Base-by-base conservation (phyloP, 2,888 invertebrate genomes). In the Nomada fabriciana region DNA sequence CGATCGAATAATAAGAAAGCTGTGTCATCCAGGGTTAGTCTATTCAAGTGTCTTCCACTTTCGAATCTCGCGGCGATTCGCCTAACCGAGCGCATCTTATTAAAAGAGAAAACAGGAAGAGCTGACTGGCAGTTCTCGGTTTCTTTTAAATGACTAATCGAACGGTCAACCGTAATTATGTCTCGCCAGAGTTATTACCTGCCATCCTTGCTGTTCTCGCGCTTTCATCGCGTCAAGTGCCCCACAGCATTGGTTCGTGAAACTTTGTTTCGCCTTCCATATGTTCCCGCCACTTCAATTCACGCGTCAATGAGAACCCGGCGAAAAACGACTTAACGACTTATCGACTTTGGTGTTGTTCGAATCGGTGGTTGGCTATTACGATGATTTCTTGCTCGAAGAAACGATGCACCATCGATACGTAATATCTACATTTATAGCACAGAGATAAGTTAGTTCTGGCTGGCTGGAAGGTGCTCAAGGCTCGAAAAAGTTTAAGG, bases 121-220 rank as follows among this genome's bases (percentile, higher is more conserved):
- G 42, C 1, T 3, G 18, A 18, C 69, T 20, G 43, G 18, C 77
- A 57, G 52, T 63, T 72, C 70, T 52, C 60, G 65, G 20, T 71
- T 36, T 25, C 36, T 47, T 63, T 57, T 67, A 82, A 83, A 82
- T 77, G 73, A 82, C 83, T 77, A 83, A 83, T 83, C 73, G 68
- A 83, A 65, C 53, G 55, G 82, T 77, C 75, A 25, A 23, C 73
- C 67, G 47, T 77, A 82, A 82, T 83, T 77, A 74, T 69, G 55
- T 60, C 73, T 59, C 42, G 42, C 23, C 59, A 13, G 43, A 43
- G 25, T 25, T 36, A 42, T 52, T 59, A 53, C 29, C 29, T 15
- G 47, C 55, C 25, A 63, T 57, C 55, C 63, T 25, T 61, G 15
- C 71, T 50, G 18, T 59, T 72, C 61, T 63, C 61, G 2, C 65